These are phyloP conservation scores for Lasioglossum figueresi DNA, from an alignment of 2,888 invertebrate species.

Conservation along the genomic window DNA sequence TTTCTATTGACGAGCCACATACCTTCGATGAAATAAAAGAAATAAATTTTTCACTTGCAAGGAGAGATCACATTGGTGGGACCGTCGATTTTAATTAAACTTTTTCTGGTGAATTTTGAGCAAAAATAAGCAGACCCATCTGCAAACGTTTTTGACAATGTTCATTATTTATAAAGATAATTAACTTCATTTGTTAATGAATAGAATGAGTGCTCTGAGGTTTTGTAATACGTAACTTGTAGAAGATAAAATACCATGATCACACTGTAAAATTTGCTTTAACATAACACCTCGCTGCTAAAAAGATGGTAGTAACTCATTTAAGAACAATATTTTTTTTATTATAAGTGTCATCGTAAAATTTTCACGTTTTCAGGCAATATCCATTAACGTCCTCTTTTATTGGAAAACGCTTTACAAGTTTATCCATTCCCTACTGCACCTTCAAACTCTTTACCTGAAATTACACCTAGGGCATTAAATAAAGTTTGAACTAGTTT, in stretches of 20 bases:
- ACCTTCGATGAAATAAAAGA: neutral
- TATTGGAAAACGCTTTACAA: neutral
- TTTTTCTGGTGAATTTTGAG: no score
- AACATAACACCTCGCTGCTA: neutral
- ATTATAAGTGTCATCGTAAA: neutral
- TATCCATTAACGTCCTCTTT: neutral
- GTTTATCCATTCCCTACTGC: neutral
- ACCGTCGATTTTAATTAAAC: no score
- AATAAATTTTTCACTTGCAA: neutral
- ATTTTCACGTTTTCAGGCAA: neutral
- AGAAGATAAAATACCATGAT: neutral
- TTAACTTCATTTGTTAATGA: no score
- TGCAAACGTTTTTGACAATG: no score
- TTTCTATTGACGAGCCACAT: neutral
- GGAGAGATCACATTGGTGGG: no score
- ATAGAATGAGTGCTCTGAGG: no score
- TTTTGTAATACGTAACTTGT: neutral
- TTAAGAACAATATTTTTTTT: neutral
- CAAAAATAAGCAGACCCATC: no score
- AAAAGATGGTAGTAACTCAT: neutral
- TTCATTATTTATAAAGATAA: no score
- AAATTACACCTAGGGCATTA: neutral
- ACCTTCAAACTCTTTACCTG: neutral
- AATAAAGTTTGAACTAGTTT: neutral
- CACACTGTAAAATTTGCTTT: neutral